These are phyloP conservation scores for Beaufortia kweichowensis DNA, from an alignment of 2,113 vertebrate genomes.

Conservation along the genomic window DNA sequence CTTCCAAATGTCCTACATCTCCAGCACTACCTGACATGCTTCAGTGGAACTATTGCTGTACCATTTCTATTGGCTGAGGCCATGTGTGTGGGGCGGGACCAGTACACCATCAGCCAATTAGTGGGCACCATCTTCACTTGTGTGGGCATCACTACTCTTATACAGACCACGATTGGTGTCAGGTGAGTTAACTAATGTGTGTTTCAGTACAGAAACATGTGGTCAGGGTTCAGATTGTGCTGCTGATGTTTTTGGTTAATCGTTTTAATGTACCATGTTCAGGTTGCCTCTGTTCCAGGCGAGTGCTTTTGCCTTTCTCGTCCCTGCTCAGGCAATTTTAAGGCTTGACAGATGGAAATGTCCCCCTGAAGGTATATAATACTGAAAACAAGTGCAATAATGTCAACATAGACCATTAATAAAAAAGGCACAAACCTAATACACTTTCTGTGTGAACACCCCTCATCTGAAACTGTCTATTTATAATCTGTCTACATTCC, in stretches of 20 bases:
- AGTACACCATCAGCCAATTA: slow-evolving; percentile 88
- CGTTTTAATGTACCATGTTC: slow-evolving; percentile 8
- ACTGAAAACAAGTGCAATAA: no score
- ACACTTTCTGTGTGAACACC: background rate
- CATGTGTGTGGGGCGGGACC: slow-evolving; percentile 90
- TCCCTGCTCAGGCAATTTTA: slow-evolving; percentile 84
- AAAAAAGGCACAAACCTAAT: background rate
- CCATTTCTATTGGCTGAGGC: slow-evolving; percentile 93
- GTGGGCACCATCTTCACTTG: slow-evolving; percentile 96
- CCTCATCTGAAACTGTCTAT: background rate
- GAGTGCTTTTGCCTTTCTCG: slow-evolving; percentile 83
- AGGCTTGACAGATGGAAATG: slow-evolving; percentile 85
- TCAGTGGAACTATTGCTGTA: slow-evolving; percentile 92
- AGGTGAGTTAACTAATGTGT: slow-evolving; percentile 71
- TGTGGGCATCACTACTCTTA: slow-evolving; percentile 91
- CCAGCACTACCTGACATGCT: slow-evolving; percentile 96
- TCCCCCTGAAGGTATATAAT: slow-evolving; percentile 76
- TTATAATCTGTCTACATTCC: slow-evolving; percentile 7
- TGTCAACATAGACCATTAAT: background rate
- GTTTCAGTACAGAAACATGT: background rate
- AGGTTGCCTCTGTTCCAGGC: slow-evolving; percentile 89
- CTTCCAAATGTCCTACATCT: slow-evolving; percentile 1
- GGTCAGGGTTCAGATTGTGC: background rate
- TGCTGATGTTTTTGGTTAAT: background rate
- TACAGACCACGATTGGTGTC: slow-evolving; percentile 92